A percentile compares a stretch with the other conserved stretches of the same genome.
Conservation (phyloP, 2,888 invertebrate species). For the Drosophila limbata region DNA sequence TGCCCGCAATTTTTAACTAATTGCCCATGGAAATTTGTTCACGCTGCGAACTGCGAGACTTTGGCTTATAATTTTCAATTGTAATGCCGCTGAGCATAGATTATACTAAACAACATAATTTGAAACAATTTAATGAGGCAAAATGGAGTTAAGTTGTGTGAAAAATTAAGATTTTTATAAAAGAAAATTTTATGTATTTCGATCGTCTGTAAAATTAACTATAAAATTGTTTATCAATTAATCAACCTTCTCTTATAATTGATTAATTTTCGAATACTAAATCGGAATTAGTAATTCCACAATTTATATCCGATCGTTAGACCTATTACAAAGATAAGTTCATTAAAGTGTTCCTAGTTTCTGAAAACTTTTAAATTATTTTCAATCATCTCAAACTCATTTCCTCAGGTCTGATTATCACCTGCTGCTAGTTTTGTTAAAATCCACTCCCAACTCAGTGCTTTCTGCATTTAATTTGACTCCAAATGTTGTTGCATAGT, state of each 20-base stretch:
- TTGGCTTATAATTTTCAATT: slow-evolving; percentile 41
- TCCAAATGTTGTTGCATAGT: not conserved
- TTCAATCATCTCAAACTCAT: no score
- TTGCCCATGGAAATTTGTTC: slow-evolving; percentile 44
- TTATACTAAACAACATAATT: slow-evolving; percentile 33
- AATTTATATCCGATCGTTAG: no score
- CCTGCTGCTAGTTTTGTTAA: no score
- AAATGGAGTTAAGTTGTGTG: not conserved
- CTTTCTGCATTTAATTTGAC: no score
- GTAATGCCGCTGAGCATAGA: slow-evolving; percentile 48
- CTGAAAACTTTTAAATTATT: no score
- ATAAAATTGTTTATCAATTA: not conserved
- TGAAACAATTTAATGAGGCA: not conserved
- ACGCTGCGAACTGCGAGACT: slow-evolving; percentile 31
- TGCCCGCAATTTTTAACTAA: slow-evolving; percentile 26
- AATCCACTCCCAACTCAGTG: no score
- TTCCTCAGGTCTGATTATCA: no score
- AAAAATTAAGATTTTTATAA: not conserved
- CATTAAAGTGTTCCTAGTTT: no score
- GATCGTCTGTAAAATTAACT: not conserved
- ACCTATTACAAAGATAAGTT: no score
- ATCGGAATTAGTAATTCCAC: no score
- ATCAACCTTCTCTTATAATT: not conserved
- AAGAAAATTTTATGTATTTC: not conserved
- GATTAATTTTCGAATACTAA: not conserved